Base-by-base conservation (phyloP, 2,888 invertebrate genomes). In the Lithophane leautieri region DNA sequence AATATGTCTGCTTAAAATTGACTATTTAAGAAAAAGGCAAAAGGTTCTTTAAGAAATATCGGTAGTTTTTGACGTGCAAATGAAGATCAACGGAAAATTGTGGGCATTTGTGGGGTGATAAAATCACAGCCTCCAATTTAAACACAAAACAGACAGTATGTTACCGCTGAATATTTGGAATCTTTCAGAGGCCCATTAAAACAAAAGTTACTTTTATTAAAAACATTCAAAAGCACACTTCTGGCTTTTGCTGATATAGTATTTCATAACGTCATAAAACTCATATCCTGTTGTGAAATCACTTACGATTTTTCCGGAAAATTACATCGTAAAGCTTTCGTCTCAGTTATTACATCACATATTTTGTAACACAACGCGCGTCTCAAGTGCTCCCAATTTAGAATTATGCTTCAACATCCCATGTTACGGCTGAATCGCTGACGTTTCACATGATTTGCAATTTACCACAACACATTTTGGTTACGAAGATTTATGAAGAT, bases 301-400 rank as follows among this genome's bases (percentile, higher is more conserved):
- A 92, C 91, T 90, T 88, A 89, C 91, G 84, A 82, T 89, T 90
- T 89, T 86, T 73, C 87, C 83, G 87, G 89, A 92, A 91, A 91
- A 91, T 88, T 88, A 87, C 90, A 89, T 89, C 89, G 88, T 90
- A 86, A 91, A 92, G 82, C 86, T 88, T 85, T 85, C 88, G 89
- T 79, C 73, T 58, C 72, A 74, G 90, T 89, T 92, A 94, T 95
- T 95, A 94, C 94, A 94, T 95, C 94, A 95, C 94, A 93, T 92
- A 94, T 94, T 93, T 93, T 94, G 94, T 94, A 93, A 94, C 93
- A 93, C 92, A 90, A 93, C 91, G 90, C 93, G 91, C 88, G 86
- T 84, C 91, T 93, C 90, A 91, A 94, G 92, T 93, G 93, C 89
- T 93, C 93, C 93, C 89, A 92, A 95, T 93, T 93, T 94, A 95